Evolutionary conservation across 53 echinoderm and acorn worm species (phyloP), one percentile per base, ranked within the genome.

Genomic region (Hippasteria phrygiana): DNA sequence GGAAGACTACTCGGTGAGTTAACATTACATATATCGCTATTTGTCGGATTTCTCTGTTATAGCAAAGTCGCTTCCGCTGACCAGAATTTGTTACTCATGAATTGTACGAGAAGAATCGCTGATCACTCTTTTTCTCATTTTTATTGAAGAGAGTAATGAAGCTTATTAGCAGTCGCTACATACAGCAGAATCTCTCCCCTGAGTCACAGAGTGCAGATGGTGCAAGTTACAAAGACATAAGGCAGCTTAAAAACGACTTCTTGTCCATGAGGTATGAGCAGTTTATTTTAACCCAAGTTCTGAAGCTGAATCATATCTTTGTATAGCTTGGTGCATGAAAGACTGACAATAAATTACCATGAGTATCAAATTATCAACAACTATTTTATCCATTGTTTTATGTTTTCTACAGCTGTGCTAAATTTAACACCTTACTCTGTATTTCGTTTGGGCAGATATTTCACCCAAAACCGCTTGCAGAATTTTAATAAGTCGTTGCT

Each of bases 131-230:
- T 51, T 32, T 33, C 35, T 50, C 2, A 10, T 50, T 32, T 55
- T 4, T 26, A 71, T 37, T 53, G 13, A 34, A 85, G 85, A 47
- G 71, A 70, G 71, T 85, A n/a, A 70, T 85, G 0, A 69, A 69
- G 28, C 53, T 85, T 17, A 71, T 85, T 10, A 51, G 85, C 50
- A 69, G 85, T 31, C 85, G 85, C 48, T 85, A 70, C 71, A 71
- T 51, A 42, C 85, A 85, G 16, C 33, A 69, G 24, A 85, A 85
- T 4, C 51, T 85, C 4, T 53, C 85, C 12, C 22, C 48, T 1
- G 69, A 69, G 11, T 12, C 54, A 12, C 47, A 67, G 53, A 70
- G 20, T 20, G 18, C 53, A 9, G 48, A 54, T 4, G 71, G 24
- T 18, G 71, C 34, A n/a, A 69, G 71, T 11, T 36, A 6, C 11